phyloP scores from a whole-genome alignment of 2,888 invertebrate genomes.

The Keiferia lycopersicella region DNA sequence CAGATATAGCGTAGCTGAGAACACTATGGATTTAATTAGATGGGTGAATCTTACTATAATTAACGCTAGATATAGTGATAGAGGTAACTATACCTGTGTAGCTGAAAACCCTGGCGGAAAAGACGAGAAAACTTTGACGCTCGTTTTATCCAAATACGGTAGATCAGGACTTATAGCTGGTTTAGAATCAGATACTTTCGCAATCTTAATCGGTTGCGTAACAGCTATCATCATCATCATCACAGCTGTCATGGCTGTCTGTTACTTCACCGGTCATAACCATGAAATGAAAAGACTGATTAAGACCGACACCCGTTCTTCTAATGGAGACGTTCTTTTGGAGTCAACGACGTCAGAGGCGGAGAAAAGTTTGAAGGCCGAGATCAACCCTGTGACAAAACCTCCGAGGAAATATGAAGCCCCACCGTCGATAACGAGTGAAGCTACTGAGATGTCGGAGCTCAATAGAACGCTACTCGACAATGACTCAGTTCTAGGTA shows the following conservation, averaged over 20 bases:
- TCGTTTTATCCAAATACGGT: conserved; percentile 79
- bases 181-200: conserved; percentile 76
- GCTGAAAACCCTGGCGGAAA: conserved; percentile 92
- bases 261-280: conserved; percentile 79
- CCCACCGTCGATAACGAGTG: conserved; percentile 83
- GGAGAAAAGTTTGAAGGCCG: conserved; percentile 89
- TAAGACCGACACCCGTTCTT: conserved; percentile 81
- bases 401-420: conserved; percentile 88
- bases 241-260: conserved; percentile 71
- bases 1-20: conserved; percentile 72
- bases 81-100: conserved; percentile 88
- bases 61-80: conserved; percentile 83
- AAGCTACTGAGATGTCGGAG: conserved; percentile 89
- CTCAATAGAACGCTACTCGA: conserved; percentile 89
- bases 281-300: conserved; percentile 81
- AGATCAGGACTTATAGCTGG: conserved; percentile 69
- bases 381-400: conserved; percentile 91
- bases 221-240: conserved; percentile 73
- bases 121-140: conserved; percentile 87
- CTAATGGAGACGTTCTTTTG: conserved; percentile 85
- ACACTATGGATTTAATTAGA: conserved; percentile 71
- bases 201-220: conserved; percentile 75
- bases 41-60: conserved; percentile 87
- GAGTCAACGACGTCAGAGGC: conserved; percentile 88
- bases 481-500: conserved; percentile 87